These are phyloP conservation scores for Sturnira hondurensis DNA, from an alignment of 2,113 vertebrate species.

Conservation along the genomic window DNA sequence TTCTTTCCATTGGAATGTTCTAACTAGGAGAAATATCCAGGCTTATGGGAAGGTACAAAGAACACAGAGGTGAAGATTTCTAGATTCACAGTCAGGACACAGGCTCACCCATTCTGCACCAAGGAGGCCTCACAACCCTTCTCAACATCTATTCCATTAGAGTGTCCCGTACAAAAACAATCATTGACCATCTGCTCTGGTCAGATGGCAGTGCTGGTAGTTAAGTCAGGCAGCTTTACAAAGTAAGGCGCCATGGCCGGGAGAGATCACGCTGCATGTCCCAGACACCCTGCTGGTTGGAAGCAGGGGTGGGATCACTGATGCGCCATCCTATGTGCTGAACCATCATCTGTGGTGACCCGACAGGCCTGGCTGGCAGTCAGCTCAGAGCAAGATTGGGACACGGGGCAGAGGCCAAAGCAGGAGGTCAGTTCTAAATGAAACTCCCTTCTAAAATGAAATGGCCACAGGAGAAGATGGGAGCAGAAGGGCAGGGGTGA, in stretches of 20 bases:
- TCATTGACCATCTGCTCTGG: neutral
- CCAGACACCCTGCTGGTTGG: neutral
- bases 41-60: neutral
- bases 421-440: neutral
- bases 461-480: neutral
- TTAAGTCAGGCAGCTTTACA: neutral
- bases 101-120: neutral
- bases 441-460: neutral
- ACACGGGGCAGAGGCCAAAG: neutral
- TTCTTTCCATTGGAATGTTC: neutral
- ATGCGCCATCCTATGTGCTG: neutral
- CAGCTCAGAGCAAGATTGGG: neutral
- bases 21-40: neutral
- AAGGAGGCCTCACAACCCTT: neutral
- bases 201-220: neutral
- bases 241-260: neutral
- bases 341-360: neutral
- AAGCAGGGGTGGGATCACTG: neutral
- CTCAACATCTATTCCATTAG: neutral
- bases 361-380: neutral
- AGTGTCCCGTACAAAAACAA: neutral
- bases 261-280: neutral
- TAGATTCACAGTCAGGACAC: neutral
- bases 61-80: neutral
- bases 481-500: neutral